phyloP scores from a whole-genome alignment of 1,140 invertebrate species.

The Hypothenemus hampei region DNA sequence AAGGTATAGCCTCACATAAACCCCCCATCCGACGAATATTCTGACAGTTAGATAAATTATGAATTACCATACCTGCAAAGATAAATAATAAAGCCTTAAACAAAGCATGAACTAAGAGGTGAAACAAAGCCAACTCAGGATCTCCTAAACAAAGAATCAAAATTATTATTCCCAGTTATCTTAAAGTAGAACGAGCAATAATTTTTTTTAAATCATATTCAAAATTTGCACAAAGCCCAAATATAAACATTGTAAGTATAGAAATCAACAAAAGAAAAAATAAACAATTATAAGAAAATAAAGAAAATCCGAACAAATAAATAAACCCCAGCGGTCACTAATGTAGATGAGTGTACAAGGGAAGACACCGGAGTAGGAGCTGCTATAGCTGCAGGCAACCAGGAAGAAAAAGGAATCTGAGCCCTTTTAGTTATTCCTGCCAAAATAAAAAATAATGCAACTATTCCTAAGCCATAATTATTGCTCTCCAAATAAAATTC shows the following conservation, averaged over 20 bases:
- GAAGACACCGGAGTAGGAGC: slow-evolving; percentile 66
- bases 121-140: slow-evolving; percentile 54
- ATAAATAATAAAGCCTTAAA: slow-evolving; percentile 63
- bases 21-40: slow-evolving; percentile 57
- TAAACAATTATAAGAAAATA: slow-evolving; percentile 44
- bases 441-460: slow-evolving; percentile 50
- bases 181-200: slow-evolving; percentile 68
- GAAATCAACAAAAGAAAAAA: slow-evolving; percentile 44
- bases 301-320: slow-evolving; percentile 63
- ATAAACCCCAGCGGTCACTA: slow-evolving; percentile 68
- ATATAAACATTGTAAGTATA: slow-evolving; percentile 56
- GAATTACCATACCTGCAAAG: slow-evolving; percentile 56
- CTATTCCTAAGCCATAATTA: slow-evolving; percentile 47
- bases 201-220: slow-evolving; percentile 65
- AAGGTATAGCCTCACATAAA: slow-evolving; percentile 44
- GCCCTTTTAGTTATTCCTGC: slow-evolving; percentile 66
- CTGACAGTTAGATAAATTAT: slow-evolving; percentile 54
- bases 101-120: slow-evolving; percentile 58
- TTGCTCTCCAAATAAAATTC: too few relatives aligned
- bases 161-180: slow-evolving; percentile 65
- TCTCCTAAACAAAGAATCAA: slow-evolving; percentile 50
- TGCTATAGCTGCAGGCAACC: slow-evolving; percentile 63
- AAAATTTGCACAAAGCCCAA: slow-evolving; percentile 54
- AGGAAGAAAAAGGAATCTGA: slow-evolving; percentile 67
- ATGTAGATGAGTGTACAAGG: slow-evolving; percentile 69